Evolutionary conservation across 1,140 invertebrate genomes (phyloP), one percentile per base, ranked within the genome.

Genomic region (Pachypsylla venusta): DNA sequence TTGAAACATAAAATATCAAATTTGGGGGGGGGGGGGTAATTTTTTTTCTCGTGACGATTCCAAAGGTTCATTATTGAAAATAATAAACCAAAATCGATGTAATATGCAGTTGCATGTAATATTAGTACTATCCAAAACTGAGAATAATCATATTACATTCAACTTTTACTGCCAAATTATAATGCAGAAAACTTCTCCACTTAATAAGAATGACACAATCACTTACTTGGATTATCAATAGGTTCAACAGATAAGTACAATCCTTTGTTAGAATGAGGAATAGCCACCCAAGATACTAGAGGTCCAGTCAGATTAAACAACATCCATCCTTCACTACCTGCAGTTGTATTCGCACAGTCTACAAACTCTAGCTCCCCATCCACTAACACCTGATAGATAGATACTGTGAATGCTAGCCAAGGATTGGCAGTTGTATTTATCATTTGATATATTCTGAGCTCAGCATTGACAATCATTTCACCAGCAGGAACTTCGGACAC

Each of bases 221-320:
- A 48, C 65, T 75, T 73, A 85, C 83, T 80, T 68, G 77, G 77
- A 65, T 80, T 79, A 64, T 79, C 75, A 58, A 76, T 76, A 25
- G 78, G 79, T 70, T 86, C 84, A 1, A 89, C 81, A 0, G 85
- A 84, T n/a, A 93, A 75, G 69, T 89, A 91, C n/a, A 96, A 77
- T 48, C 92, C 93, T 58, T 82, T 79, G 71, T 96, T 95, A n/a
- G 81, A 77, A 2, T 79, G 73, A 0, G 87, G 83, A 63, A 83
- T 81, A 14, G 78, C 73, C 25, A 89, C 77, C 91, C 91, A 95
- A 22, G 81, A 76, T 1, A 77, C 74, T 30, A 90, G 72, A 1
- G 86, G 79, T 35, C 71, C 74, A 0, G 85, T 92, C 2, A 89
- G 77, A 67, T 91, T 89, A 19, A 91, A 67, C 42, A 81, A 79